Evolutionary conservation across 2,797 vertebrate species (phyloP).

Genomic region (Coracias cyanogaster): DNA sequence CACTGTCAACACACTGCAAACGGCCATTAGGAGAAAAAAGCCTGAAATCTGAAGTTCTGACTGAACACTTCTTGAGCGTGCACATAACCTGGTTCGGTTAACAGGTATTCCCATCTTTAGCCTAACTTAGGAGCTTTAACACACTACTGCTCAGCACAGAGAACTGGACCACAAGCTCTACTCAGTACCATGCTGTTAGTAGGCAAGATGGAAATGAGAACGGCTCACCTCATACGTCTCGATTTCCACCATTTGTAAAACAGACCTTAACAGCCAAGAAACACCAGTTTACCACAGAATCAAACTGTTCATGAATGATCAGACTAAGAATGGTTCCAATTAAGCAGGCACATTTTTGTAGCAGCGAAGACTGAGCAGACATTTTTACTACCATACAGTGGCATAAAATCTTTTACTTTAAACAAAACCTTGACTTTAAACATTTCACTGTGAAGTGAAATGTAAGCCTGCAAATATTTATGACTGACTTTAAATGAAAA

Average conservation of each 20-base stretch:
- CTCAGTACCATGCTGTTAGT: neutral
- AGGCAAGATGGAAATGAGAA: neutral
- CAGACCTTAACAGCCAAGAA: neutral
- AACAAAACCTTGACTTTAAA: neutral
- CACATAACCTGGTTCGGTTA: neutral
- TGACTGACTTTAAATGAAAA: neutral
- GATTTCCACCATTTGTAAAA: neutral
- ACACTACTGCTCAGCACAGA: neutral
- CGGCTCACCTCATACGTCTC: neutral
- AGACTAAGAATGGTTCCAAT: neutral
- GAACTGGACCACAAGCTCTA: neutral
- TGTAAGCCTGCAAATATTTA: neutral
- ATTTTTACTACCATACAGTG: neutral
- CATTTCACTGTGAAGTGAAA: neutral
- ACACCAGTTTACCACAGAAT: neutral
- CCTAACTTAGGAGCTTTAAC: neutral
- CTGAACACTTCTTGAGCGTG: neutral
- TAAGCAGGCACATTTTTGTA: neutral
- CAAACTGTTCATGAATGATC: neutral
- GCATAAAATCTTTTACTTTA: neutral
- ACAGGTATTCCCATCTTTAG: rapidly evolving
- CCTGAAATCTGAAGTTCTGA: neutral
- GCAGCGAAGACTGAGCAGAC: neutral
- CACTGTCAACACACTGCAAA: neutral
- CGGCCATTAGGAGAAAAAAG: neutral